These are phyloP conservation scores for Aspidiotus destructor DNA, from an alignment of 2,888 invertebrate genomes.

Conservation along the genomic window DNA sequence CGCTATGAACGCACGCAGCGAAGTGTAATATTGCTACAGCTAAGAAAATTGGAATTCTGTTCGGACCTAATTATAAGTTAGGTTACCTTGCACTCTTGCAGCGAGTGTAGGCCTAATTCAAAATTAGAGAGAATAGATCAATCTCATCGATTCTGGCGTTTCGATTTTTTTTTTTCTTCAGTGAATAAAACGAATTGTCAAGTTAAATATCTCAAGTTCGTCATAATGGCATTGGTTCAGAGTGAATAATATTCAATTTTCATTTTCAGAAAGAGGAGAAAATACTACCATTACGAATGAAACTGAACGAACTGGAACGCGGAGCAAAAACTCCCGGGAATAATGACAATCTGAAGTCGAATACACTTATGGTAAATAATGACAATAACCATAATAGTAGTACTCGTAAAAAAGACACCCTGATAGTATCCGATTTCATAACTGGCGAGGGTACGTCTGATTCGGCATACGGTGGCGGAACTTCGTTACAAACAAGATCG, in stretches of 20 bases:
- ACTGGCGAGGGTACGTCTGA: slow-evolving; percentile 69
- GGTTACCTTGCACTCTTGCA: too few species aligned
- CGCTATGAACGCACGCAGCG: too few species aligned
- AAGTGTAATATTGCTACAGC: too few species aligned
- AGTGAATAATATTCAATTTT: background rate
- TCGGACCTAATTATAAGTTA: too few species aligned
- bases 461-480: slow-evolving; percentile 61
- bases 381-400: slow-evolving; percentile 57
- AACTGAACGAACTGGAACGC: slow-evolving; percentile 67
- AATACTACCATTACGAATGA: slow-evolving; percentile 68
- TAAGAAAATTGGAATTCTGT: too few species aligned
- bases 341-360: slow-evolving; percentile 35
- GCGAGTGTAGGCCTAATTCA: too few species aligned
- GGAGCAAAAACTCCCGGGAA: slow-evolving; percentile 46
- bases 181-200: background rate
- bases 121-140: too few species aligned
- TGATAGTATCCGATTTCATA: slow-evolving; percentile 63
- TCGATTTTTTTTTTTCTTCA: too few species aligned
- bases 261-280: slow-evolving; percentile 73
- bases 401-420: slow-evolving; percentile 59
- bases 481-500: slow-evolving; percentile 66
- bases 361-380: slow-evolving; percentile 32
- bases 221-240: too few species aligned
- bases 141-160: too few species aligned
- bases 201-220: background rate